phyloP scores from a whole-genome alignment of 2,797 vertebrate genomes.

The Glyptemys insculpta region DNA sequence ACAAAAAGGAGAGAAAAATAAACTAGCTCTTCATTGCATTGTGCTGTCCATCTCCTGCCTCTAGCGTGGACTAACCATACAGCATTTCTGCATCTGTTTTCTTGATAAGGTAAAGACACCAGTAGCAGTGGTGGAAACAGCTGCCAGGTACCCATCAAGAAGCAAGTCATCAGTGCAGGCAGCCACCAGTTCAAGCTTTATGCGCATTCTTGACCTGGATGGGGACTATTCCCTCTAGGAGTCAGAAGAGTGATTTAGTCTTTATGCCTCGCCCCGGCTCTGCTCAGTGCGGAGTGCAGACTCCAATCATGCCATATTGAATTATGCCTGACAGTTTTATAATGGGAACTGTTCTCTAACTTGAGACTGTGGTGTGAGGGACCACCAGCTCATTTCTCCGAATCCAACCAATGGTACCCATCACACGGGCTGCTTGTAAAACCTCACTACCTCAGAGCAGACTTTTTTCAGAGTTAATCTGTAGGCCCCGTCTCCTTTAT shows the following conservation, averaged over 20 bases:
- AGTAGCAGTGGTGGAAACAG: neutral
- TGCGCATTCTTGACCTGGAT: slow-evolving; percentile 50
- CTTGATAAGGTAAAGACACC: neutral
- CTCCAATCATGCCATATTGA: neutral
- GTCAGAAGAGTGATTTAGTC: neutral
- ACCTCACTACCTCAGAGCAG: neutral
- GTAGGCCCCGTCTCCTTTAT: neutral
- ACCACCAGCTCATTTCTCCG: neutral
- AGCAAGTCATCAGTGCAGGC: slow-evolving; percentile 50
- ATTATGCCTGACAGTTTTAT: neutral
- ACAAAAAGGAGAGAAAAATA: neutral
- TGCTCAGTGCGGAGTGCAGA: neutral
- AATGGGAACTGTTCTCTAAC: neutral
- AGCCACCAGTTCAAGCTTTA: slow-evolving; percentile 14
- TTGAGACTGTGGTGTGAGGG: neutral
- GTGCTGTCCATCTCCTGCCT: neutral
- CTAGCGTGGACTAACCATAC: neutral
- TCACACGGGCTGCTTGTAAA: rapidly evolving
- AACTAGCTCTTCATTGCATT: neutral
- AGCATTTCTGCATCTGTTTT: rapidly evolving
- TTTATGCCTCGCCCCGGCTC: slow-evolving; percentile 4
- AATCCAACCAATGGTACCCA: neutral
- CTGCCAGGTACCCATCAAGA: neutral
- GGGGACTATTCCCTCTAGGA: slow-evolving; percentile 37
- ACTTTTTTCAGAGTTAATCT: neutral